Evolutionary conservation across 2,888 invertebrate species (phyloP).

Genomic region (Notodonta ziczac): DNA sequence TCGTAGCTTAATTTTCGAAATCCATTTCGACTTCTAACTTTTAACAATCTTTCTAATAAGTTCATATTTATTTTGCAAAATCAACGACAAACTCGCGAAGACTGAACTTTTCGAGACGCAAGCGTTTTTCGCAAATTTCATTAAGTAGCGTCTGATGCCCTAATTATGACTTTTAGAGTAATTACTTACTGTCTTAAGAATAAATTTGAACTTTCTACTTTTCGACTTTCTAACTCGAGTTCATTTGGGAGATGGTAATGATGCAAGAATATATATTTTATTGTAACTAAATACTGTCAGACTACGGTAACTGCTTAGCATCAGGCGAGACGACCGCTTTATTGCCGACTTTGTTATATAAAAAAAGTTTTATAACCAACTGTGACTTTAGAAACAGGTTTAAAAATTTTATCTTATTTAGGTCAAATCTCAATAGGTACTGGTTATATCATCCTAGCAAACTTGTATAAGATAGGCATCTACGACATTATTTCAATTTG

Average conservation of each 20-base stretch:
- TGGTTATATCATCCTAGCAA: too few species aligned
- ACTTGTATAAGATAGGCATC: too few species aligned
- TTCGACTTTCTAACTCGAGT: slow-evolving; percentile 1
- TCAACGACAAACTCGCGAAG: background rate
- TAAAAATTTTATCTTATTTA: too few species aligned
- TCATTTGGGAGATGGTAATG: background rate
- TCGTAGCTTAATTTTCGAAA: background rate
- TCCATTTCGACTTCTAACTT: background rate
- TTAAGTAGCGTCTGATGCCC: slow-evolving; percentile 22
- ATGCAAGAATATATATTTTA: background rate
- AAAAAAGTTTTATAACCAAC: too few species aligned
- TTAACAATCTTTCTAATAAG: slow-evolving; percentile 1
- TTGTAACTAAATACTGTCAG: too few species aligned
- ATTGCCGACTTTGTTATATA: too few species aligned
- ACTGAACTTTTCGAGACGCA: background rate
- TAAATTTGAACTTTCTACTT: slow-evolving; percentile 21
- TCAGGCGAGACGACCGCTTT: too few species aligned
- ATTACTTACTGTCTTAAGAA: slow-evolving; percentile 21
- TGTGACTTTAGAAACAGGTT: too few species aligned
- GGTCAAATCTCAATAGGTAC: too few species aligned
- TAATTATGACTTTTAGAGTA: slow-evolving; percentile 29
- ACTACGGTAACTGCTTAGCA: too few species aligned
- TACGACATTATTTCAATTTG: too few species aligned
- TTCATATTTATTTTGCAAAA: background rate
- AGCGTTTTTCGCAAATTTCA: slow-evolving; percentile 16